Evolutionary conservation across 2,113 vertebrate species (phyloP).

Genomic region (Melanocharis versteri): DNA sequence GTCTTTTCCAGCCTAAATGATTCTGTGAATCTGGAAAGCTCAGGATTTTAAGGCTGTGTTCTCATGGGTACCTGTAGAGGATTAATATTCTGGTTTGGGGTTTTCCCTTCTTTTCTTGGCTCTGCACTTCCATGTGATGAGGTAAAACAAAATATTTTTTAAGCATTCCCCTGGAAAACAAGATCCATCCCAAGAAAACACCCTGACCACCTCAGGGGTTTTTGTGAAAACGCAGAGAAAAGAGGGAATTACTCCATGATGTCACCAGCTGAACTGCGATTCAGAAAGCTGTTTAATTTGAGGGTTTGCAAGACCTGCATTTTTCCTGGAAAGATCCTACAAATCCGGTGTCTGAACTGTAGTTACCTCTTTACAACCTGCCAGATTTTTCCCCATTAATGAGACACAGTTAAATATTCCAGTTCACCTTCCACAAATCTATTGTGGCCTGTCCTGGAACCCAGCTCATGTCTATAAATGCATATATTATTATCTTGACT

Average conservation of each 20-base stretch:
- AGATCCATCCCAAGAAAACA: not conserved
- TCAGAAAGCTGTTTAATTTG: not conserved
- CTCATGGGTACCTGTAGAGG: not conserved
- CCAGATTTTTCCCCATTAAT: not conserved
- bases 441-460: constrained; percentile 27
- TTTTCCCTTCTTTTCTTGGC: not conserved
- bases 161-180: not conserved
- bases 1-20: not conserved
- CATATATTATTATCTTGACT: constrained; percentile 31
- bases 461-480: not conserved
- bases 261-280: not conserved
- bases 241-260: not conserved
- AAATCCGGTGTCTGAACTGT: not conserved
- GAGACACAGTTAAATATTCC: constrained; percentile 28
- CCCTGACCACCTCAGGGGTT: fast-evolving
- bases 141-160: not conserved
- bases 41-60: not conserved
- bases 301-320: not conserved
- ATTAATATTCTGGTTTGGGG: not conserved
- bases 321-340: not conserved
- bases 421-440: constrained; percentile 36
- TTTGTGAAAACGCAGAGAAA: not conserved
- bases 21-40: not conserved
- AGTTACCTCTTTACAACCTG: constrained; percentile 54
- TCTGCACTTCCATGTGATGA: not conserved